These are phyloP conservation scores for Drosophila aldrichi DNA, from an alignment of 2,888 invertebrate species.

Conservation along the genomic window DNA sequence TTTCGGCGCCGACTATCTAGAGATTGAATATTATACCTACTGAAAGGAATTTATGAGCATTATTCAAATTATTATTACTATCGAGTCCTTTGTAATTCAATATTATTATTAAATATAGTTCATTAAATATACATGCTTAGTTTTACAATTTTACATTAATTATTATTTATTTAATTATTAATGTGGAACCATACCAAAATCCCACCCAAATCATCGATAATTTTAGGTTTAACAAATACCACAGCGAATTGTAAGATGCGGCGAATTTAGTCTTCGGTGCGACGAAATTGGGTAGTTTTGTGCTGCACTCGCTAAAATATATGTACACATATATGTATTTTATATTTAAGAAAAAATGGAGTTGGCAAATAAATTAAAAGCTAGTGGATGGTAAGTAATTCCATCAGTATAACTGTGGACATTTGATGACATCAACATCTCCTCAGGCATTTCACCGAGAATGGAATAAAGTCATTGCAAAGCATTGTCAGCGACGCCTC, in stretches of 20 bases:
- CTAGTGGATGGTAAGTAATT: conserved; percentile 89
- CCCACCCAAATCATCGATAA: conserved; percentile 9
- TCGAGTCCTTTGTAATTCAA: neutral
- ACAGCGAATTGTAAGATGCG: conserved; percentile 14
- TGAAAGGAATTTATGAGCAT: too few species aligned
- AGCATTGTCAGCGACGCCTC: conserved; percentile 82
- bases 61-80: too few species aligned
- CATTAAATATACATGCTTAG: neutral
- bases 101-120: neutral
- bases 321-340: conserved; percentile 28
- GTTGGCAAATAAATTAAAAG: conserved; percentile 88
- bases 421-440: neutral
- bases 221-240: conserved; percentile 5
- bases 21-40: neutral
- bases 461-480: conserved; percentile 89
- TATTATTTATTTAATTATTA: neutral
- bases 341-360: conserved; percentile 85
- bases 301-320: conserved; percentile 41
- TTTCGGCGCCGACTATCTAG: neutral
- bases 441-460: conserved; percentile 89
- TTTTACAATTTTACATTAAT: neutral
- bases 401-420: neutral
- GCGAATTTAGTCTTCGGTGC: conserved; percentile 31
- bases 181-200: neutral
- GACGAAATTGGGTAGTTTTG: conserved; percentile 41